These are phyloP conservation scores for Rostratula benghalensis DNA, from an alignment of 2,113 vertebrate species.

Conservation along the genomic window DNA sequence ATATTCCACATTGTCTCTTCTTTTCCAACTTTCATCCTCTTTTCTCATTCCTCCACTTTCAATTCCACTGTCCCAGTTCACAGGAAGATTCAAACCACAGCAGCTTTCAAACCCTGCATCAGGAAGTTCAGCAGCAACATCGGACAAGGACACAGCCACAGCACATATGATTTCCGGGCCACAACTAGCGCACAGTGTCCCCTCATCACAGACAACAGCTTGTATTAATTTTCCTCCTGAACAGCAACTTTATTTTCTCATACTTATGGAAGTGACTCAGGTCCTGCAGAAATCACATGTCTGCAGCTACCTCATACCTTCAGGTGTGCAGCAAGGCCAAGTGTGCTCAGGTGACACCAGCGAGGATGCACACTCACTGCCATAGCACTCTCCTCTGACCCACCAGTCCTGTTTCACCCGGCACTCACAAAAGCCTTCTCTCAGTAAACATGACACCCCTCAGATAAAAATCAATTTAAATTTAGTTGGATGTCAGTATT, in stretches of 20 bases:
- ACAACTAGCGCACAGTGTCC: not conserved
- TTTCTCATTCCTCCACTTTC: not conserved
- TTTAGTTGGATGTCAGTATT: not conserved
- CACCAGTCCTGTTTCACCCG: not conserved
- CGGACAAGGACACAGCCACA: not conserved
- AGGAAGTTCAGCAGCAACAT: not conserved
- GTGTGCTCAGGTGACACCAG: not conserved
- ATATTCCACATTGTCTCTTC: not conserved
- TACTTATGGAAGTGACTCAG: not conserved
- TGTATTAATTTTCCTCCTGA: not conserved
- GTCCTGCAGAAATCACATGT: not conserved
- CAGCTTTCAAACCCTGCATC: not conserved
- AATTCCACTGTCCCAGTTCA: not conserved
- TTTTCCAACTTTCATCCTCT: not conserved
- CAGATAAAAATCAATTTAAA: not conserved
- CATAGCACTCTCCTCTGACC: not conserved
- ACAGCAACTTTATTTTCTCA: not conserved
- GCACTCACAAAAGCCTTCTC: not conserved
- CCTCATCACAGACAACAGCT: not conserved
- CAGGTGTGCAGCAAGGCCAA: rapidly evolving
- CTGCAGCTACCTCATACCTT: not conserved
- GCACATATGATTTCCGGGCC: rapidly evolving
- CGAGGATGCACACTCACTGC: rapidly evolving
- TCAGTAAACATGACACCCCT: not conserved
- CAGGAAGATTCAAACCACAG: not conserved